Base-by-base conservation (phyloP, 2,888 invertebrate species). In the Camponotus fellah region DNA sequence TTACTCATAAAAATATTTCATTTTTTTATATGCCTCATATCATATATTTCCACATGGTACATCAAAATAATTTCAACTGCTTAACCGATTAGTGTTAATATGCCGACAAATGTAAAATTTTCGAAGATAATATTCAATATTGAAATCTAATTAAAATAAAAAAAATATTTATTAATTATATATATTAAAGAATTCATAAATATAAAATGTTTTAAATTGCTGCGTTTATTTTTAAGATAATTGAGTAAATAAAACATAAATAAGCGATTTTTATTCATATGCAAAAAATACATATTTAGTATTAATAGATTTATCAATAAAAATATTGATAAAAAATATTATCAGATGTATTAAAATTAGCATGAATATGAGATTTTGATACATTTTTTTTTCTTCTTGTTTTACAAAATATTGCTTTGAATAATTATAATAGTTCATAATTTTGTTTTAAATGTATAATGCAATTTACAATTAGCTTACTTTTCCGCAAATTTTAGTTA, bases 401-500 rank as follows among this genome's bases (percentile, higher is more conserved):
- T 32, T 32, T 32, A n/a, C 60, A 74, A 60, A 43, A 74, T 43
- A 26, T 74, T 60, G 8, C 40, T 60, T 0, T 40, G 14, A 43
- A 26, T 43, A 60, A 60, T 72, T 40, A 32, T 74, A 74, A n/a
- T 3, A 58, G 4, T 17, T 32, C n/a, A 17, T 17, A 74, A 74
- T 43, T 40, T 43, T 26, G 26, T 74, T 43, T 4, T 62, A 62
- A 60, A 60, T 74, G 62, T 43, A n/a, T 43, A 60, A 74, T 43
- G 8, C 43, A 17, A 17, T 58, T 72, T 58, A 53, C 53, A 53
- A 53, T 12, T 58, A 43, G 32, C 43, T 43, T 62, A 26, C 8
- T 32, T 6, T 12, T 60, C n/a, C n/a, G 62, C 62, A 74, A 74
- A 74, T 40, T 60, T 43, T 74, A 74, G n/a, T 6, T 26, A 26